Percentiles rank a stretch among this genome's conserved stretches.
These are phyloP conservation scores for Ctenoplectra terminalis DNA, from an alignment of 1,140 invertebrate species.

Conservation along the genomic window DNA sequence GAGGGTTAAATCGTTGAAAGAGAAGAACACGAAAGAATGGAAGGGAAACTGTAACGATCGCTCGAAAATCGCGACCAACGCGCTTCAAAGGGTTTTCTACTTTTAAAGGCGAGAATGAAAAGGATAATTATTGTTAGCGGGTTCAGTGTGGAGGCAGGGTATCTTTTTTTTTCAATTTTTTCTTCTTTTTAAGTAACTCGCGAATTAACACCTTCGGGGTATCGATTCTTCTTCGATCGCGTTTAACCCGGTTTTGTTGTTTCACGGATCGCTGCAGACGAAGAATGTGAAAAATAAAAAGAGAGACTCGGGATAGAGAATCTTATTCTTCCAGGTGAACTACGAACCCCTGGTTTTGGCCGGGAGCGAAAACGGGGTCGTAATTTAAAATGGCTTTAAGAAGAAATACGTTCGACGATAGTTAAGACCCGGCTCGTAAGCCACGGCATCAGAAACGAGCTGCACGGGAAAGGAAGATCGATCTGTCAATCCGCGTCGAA, in stretches of 20 bases:
- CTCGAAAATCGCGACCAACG: neutral
- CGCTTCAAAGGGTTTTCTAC: no score
- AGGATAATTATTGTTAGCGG: neutral
- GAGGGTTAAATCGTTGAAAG: neutral
- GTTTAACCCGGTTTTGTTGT: constrained; percentile 4
- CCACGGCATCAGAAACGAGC: constrained; percentile 8
- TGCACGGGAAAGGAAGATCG: neutral
- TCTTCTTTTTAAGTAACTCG: neutral
- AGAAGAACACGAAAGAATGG: neutral
- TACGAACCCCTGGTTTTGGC: neutral
- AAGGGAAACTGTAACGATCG: neutral
- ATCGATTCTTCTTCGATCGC: neutral
- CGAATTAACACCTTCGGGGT: constrained; percentile 1
- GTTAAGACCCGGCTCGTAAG: constrained; percentile 31
- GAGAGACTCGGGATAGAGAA: constrained; percentile 31
- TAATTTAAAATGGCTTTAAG: constrained; percentile 50
- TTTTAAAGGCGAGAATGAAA: no score
- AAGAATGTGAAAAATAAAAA: constrained; percentile 34
- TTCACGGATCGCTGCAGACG: neutral
- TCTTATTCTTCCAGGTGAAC: constrained; percentile 36
- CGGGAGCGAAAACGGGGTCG: constrained; percentile 11
- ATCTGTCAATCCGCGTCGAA: constrained; percentile 28
- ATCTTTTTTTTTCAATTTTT: no score
- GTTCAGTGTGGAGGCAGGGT: neutral
- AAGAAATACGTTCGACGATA: constrained; percentile 38